Base-by-base conservation (phyloP, 2,797 vertebrate species). In the Myotis planiceps region DNA sequence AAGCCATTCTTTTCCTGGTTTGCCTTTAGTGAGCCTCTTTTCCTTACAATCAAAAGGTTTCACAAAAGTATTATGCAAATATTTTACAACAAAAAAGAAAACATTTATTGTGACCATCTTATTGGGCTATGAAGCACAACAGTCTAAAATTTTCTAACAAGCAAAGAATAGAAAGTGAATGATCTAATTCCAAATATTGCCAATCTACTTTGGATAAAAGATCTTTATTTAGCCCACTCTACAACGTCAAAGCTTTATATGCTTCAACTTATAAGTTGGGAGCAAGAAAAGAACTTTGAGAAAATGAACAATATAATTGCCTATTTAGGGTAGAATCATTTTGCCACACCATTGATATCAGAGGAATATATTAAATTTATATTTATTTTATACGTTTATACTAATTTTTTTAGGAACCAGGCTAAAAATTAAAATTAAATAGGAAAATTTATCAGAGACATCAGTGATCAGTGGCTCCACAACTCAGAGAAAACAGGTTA, bases 151-250 rank as follows among this genome's bases (percentile, higher is more conserved):
- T 51, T 89, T 82, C 15, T 86, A 81, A 80, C 29, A 75, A 68
- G 15, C 9, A 53, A 80, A 80, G 32, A 84, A 42, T 45, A 95
- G n/a, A 88, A 95, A 88, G 53, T 76, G 23, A 93, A 69, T 68
- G 23, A n/a, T 39, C 14, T 53, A 34, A 16, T 69, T 69, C 49
- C 21, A 88, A 93, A 21, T 69, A 45, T 80, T 91, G 47, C n/a
- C 34, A 82, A 23, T 39, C 12, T 23, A 47, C 27, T 45, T 92
- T 92, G 25, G 12, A 16, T 80, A 63, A 86, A 87, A 79, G 25
- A 83, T 16, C 5, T 80, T 88, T 49, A 63, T 83, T 88, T 80
- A 49, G 9, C 15, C 71, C 0, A 72, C 7, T 74, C 6, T 37
- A 18, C 53, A 63, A 10, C 34, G 1, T 90, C 23, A 92, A 60